A percentile compares a stretch with the other conserved stretches of the same genome.
These are phyloP conservation scores for Diadema setosum DNA, from an alignment of 35 echinoderm and acorn worm species.

Conservation along the genomic window DNA sequence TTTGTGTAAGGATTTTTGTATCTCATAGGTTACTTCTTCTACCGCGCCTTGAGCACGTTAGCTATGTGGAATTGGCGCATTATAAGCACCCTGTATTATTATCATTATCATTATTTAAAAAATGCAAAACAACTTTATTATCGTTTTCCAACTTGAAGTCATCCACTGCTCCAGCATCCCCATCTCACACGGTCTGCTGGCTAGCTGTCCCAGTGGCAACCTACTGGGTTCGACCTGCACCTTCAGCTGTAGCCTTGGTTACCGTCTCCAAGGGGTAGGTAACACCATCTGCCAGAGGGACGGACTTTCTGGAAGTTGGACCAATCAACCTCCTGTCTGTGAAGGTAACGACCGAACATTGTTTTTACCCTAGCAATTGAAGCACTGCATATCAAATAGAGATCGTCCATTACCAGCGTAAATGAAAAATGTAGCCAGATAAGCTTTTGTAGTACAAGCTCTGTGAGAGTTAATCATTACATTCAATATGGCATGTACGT, in stretches of 20 bases:
- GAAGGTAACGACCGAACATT: no score
- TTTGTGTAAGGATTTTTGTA: background rate
- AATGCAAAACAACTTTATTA: background rate
- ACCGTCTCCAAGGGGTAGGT: background rate
- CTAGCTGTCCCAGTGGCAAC: background rate
- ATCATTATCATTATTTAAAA: background rate
- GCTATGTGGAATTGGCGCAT: background rate
- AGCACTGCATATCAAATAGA: no score
- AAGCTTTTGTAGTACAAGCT: no score
- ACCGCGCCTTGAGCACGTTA: background rate
- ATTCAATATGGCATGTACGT: no score
- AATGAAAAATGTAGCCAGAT: no score
- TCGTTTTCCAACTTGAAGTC: background rate
- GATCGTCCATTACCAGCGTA: no score
- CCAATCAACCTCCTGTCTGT: no score
- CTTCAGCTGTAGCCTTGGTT: conserved; percentile 6
- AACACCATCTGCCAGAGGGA: background rate
- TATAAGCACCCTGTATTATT: background rate
- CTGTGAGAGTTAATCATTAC: no score
- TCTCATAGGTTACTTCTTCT: background rate
- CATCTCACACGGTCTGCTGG: background rate
- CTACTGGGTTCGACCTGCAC: conserved; percentile 5
- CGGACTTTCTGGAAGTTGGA: background rate
- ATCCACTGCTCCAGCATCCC: background rate
- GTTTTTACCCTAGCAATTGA: no score